Evolutionary conservation across 2,888 invertebrate species (phyloP).

Genomic region (Didymodactylos carnosus): DNA sequence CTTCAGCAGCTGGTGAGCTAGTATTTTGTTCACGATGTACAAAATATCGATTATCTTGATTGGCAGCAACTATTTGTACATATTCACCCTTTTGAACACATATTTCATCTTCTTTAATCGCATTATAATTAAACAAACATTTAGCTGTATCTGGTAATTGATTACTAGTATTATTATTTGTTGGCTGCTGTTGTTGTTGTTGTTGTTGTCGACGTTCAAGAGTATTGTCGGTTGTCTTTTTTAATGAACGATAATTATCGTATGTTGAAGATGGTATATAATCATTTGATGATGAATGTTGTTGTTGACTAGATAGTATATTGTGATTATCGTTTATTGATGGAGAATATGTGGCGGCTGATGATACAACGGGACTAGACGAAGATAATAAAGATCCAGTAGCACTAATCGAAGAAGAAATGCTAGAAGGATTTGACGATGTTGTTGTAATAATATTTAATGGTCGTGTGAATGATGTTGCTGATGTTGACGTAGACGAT

Average conservation of each 20-base stretch:
- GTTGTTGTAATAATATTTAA: not conserved
- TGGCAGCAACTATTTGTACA: constrained; percentile 32
- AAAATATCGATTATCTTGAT: constrained; percentile 28
- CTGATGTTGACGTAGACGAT: not conserved
- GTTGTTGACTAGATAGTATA: no score
- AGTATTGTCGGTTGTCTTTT: not conserved
- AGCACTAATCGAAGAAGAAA: no score
- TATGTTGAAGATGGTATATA: not conserved
- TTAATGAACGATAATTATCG: not conserved
- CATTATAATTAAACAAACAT: constrained; percentile 31
- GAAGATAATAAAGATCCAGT: constrained; percentile 2
- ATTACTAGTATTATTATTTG: not conserved
- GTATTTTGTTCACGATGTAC: constrained; percentile 28
- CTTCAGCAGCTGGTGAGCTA: constrained; percentile 30
- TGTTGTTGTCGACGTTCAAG: no score
- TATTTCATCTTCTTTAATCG: constrained; percentile 35
- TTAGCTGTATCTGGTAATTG: constrained; percentile 18
- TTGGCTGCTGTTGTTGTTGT: no score
- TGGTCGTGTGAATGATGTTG: not conserved
- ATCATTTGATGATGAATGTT: no score
- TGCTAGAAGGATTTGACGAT: no score
- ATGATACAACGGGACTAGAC: no score
- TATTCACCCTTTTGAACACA: constrained; percentile 31
- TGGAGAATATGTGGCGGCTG: no score
- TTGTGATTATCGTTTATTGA: no score